Evolutionary conservation across 2,797 vertebrate species (phyloP), one percentile per base, ranked within the genome.

Genomic region (Leptodactylus fallax): DNA sequence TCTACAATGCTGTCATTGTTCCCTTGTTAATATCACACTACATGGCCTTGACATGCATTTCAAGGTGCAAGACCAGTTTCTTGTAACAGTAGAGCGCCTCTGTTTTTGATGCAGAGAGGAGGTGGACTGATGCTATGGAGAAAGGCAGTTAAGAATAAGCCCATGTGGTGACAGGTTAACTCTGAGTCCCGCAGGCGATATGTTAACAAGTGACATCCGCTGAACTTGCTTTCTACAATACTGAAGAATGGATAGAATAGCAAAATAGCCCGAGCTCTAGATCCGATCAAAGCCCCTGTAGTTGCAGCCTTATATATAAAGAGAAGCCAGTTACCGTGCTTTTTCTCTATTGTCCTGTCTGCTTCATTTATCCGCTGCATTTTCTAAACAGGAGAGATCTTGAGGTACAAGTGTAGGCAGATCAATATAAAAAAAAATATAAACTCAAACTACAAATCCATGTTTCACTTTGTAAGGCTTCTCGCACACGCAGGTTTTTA

Each of bases 91-190:
- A 74, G 71, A 74, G 45, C 45, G 45, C 47, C 47, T 23, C 47
- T 7, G 36, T 53, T 77, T 71, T 51, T 77, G 74, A 53, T 21
- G 36, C 78, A 27, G 23, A 27, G 55, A 25, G 36, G 25, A 79
- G 65, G 49, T n/a, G 49, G 74, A 53, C 74, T 77, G 74, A 77
- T 77, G 71, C 7, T 74, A 74, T 82, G 23, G 80, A 49, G n/a
- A 81, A 23, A 65, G 61, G 61, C 80, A 23, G 80, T 61, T 25
- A 51, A 67, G 81, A 83, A 83, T 83, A 83, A 71, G 25, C 81
- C 65, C 81, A 55, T 83, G 51, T 71, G 23, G 65, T 56, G 80
- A 82, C 63, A 82, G 80, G 80, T 82, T 82, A 82, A 67, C 61
- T 67, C 80, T 5, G n/a, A 17, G 63, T 67, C 19, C 61, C 10